phyloP scores from a whole-genome alignment of 2,113 vertebrate genomes.

The Periophthalmodon schlosseri region DNA sequence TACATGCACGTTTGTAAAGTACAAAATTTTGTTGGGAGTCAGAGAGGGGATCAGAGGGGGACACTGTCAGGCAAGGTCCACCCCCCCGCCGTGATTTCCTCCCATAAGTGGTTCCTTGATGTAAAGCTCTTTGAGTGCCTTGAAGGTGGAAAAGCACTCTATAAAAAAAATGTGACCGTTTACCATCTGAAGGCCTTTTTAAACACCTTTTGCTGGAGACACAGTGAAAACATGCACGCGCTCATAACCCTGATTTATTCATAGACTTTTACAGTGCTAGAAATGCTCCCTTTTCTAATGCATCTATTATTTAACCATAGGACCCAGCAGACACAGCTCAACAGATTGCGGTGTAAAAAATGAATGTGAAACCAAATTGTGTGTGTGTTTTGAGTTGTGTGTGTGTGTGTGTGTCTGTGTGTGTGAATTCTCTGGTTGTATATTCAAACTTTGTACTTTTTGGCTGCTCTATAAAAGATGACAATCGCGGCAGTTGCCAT shows the following conservation, averaged over 20 bases:
- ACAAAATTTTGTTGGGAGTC: too few relatives aligned
- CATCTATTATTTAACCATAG: conserved; percentile 76
- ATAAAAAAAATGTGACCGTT: too few relatives aligned
- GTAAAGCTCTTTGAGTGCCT: too few relatives aligned
- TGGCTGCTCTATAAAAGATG: conserved; percentile 67
- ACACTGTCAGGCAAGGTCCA: too few relatives aligned
- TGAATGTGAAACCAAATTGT: conserved; percentile 62
- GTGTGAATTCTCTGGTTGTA: conserved; percentile 19
- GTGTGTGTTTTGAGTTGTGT: conserved; percentile 9
- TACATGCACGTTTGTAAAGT: too few relatives aligned
- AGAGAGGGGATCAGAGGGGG: too few relatives aligned
- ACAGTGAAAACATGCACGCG: conserved; percentile 4
- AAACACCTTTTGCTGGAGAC: neutral
- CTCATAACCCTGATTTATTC: conserved; percentile 68
- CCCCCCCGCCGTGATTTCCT: too few relatives aligned
- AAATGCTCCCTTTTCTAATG: conserved; percentile 70
- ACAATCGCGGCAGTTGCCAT: conserved; percentile 63
- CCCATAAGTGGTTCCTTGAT: too few relatives aligned
- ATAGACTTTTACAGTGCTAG: conserved; percentile 66
- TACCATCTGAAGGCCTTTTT: neutral
- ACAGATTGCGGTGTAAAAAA: conserved; percentile 74
- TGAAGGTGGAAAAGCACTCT: too few relatives aligned
- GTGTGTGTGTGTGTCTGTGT: conserved; percentile 11
- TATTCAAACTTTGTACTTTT: conserved; percentile 55
- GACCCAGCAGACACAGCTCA: conserved; percentile 65